A percentile compares a stretch with the other conserved stretches of the same genome.
Evolutionary conservation across 2,888 invertebrate species (phyloP).

Genomic region (Tuberolachnus salignus): DNA sequence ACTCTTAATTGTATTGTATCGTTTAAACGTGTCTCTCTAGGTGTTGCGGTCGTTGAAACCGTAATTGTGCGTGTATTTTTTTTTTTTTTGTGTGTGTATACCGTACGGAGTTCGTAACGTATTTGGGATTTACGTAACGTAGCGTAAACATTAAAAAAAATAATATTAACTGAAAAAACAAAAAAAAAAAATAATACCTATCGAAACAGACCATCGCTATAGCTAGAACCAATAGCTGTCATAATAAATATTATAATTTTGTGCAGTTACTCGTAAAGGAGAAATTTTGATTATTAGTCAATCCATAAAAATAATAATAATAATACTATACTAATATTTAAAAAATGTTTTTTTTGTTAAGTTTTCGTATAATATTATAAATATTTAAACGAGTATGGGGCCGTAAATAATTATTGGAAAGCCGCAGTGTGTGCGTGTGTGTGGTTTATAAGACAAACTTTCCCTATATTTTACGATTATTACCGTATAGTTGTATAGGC

Average conservation of each 20-base stretch:
- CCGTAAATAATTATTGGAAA: constrained; percentile 29
- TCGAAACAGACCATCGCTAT: no score
- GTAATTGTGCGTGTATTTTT: no score
- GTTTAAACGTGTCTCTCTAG: no score
- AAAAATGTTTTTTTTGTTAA: constrained; percentile 4
- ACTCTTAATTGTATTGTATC: no score
- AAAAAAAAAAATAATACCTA: neutral
- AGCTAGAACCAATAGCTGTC: neutral
- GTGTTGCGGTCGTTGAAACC: no score
- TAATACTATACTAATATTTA: no score
- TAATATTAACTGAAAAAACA: neutral
- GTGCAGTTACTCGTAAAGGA: neutral
- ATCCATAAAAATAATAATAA: neutral
- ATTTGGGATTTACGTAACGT: no score
- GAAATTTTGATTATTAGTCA: constrained; percentile 1
- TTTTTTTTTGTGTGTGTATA: no score
- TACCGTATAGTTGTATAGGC: neutral
- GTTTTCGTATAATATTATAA: neutral
- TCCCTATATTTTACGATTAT: constrained; percentile 41
- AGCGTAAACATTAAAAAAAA: neutral
- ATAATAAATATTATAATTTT: no score
- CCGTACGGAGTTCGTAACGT: neutral
- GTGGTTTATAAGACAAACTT: constrained; percentile 33
- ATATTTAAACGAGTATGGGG: neutral
- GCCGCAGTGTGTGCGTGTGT: neutral